Evolutionary conservation across 2,113 vertebrate genomes (phyloP).

Genomic region (Trematocara zebra): DNA sequence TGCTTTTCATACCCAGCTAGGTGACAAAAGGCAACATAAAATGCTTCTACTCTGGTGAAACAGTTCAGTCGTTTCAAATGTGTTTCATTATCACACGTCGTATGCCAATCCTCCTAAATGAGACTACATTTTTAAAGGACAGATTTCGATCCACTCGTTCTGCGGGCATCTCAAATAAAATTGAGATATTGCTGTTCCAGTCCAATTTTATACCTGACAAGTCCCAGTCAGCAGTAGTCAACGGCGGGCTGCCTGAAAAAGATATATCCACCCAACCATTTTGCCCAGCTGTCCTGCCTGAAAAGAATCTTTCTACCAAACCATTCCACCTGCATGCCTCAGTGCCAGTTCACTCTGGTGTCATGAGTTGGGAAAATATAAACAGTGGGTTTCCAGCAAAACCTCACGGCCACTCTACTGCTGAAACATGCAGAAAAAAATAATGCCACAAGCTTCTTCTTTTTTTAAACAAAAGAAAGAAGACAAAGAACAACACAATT

Average conservation of each 20-base stretch:
- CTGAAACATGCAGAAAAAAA: neutral
- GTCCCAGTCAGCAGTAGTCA: neutral
- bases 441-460: neutral
- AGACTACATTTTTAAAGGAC: neutral
- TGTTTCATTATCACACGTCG: neutral
- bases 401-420: neutral
- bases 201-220: slow-evolving; percentile 26
- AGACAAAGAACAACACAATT: neutral
- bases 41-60: neutral
- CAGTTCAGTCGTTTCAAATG: neutral
- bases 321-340: slow-evolving; percentile 34
- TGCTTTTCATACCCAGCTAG: neutral
- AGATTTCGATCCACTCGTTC: neutral
- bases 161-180: neutral
- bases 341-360: neutral
- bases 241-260: neutral
- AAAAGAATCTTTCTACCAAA: slow-evolving; percentile 16
- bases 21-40: neutral
- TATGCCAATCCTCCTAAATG: neutral
- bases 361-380: neutral
- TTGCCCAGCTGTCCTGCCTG: neutral
- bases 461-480: neutral
- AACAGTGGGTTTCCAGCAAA: neutral
- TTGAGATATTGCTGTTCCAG: neutral
- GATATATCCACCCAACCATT: slow-evolving; percentile 15